Evolutionary conservation across 2,797 vertebrate genomes (phyloP), one percentile per base, ranked within the genome.

Genomic region (Erethizon dorsatum): DNA sequence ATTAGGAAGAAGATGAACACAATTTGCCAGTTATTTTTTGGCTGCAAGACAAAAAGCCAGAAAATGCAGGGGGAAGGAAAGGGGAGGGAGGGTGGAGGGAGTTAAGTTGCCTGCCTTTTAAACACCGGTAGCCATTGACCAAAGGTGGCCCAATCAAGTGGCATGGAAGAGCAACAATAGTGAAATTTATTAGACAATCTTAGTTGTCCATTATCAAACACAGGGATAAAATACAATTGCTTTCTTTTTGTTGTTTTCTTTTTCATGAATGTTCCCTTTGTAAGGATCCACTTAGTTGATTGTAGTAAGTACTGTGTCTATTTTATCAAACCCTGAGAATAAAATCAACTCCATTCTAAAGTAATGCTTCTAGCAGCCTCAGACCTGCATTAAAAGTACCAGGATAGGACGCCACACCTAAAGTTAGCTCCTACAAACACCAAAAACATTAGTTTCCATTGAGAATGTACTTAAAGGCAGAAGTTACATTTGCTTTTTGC

Each of bases 1-100:
- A 93, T 96, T 95, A 95, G 86, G 79, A 77, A 84, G 17, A 86
- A 94, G 61, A 94, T 47, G 79, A 96, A 77, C 54, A 95, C 15
- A 84, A 95, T 89, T 93, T 95, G 31, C 57, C 18, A 93, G 59
- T 89, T 97, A 92, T 82, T 97, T 97, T 97, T 88, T 77, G 63
- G 63, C 57, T 96, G 31, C 57, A 93, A 89, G 26, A 28, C 75
- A 95, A 94, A 94, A 77, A 83, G 12, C 31, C 52, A 90, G 88
- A 94, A 92, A 67, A 82, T 13, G 20, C 2, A 41, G 24, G 31
- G 65, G 67, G 80, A 59, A 2, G 6, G 7, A 6, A 45, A 18
- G 1, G 11, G 4, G 18, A 52, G 31, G 26, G 8, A 45, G 12
- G 3, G 11, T 45, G 45, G 26, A 17, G 50, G 67, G 20, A 83